Evolutionary conservation across 2,797 vertebrate genomes (phyloP).

Genomic region (Knipowitschia caucasica): DNA sequence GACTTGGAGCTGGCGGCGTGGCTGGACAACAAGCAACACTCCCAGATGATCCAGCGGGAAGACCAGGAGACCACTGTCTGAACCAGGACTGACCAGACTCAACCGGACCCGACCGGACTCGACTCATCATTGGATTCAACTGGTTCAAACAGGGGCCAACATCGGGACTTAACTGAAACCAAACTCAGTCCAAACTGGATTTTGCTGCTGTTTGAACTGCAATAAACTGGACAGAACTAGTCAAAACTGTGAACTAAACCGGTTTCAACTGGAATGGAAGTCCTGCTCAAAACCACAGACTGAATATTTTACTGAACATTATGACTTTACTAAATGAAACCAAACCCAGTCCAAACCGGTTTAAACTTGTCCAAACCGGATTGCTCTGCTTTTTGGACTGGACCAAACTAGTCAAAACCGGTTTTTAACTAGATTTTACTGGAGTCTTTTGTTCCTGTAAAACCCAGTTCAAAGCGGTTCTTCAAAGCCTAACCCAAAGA

Average conservation of each 20-base stretch:
- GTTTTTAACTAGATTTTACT: background rate
- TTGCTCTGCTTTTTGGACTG: background rate
- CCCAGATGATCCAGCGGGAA: slow-evolving; percentile 95
- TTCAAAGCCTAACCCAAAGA: background rate
- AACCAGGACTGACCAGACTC: slow-evolving; percentile 21
- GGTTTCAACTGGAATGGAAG: background rate
- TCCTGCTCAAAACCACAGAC: background rate
- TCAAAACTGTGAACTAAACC: background rate
- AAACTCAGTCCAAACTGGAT: background rate
- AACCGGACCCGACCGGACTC: background rate
- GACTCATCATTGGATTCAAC: background rate
- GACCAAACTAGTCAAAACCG: background rate
- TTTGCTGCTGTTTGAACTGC: background rate
- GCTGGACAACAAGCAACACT: slow-evolving; percentile 93
- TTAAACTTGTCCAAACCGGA: background rate
- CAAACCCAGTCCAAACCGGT: background rate
- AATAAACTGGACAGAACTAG: background rate
- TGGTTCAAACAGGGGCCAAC: no score
- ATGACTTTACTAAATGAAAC: background rate
- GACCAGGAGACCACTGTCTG: slow-evolving; percentile 96
- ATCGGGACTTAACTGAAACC: background rate
- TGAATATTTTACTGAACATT: no score
- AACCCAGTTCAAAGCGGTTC: background rate
- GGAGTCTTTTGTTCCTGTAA: background rate
- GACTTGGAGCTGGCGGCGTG: slow-evolving; percentile 90